Conservation (phyloP, 2,113 vertebrate species). For the Hemiscyllium ocellatum region DNA sequence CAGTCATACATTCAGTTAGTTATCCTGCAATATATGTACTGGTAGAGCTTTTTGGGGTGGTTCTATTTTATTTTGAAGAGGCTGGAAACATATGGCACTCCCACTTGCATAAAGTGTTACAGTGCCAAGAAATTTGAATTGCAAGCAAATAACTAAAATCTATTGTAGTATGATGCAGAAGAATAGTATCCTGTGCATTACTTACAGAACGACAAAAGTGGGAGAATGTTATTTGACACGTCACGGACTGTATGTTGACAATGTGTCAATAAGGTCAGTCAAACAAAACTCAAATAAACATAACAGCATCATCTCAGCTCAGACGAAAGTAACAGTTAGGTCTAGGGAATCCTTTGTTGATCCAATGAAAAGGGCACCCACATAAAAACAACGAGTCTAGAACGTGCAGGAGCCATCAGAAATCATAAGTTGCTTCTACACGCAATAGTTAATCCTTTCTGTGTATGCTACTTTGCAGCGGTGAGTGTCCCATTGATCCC, state of each 20-base stretch:
- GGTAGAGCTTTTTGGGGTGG: not conserved
- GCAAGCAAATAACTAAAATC: not conserved
- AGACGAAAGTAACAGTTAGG: not conserved
- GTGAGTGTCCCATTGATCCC: no score
- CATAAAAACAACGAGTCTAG: not conserved
- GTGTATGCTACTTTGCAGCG: no score
- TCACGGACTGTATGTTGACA: not conserved
- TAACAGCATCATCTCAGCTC: not conserved
- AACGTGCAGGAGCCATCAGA: not conserved
- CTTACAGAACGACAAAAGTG: not conserved
- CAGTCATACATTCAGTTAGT: not conserved
- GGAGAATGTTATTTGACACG: not conserved
- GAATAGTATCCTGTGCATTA: not conserved
- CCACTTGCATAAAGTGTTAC: not conserved
- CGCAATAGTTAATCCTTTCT: not conserved
- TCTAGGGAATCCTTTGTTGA: not conserved
- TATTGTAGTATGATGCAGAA: not conserved
- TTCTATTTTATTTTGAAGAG: not conserved
- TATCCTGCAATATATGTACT: not conserved
- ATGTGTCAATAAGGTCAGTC: not conserved
- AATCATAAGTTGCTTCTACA: not conserved
- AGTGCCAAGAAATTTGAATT: not conserved
- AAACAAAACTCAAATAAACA: not conserved
- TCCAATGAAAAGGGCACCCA: not conserved
- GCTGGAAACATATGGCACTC: not conserved